These are phyloP conservation scores for Drosophila glabriapex DNA, from an alignment of 2,888 invertebrate species.

Conservation along the genomic window DNA sequence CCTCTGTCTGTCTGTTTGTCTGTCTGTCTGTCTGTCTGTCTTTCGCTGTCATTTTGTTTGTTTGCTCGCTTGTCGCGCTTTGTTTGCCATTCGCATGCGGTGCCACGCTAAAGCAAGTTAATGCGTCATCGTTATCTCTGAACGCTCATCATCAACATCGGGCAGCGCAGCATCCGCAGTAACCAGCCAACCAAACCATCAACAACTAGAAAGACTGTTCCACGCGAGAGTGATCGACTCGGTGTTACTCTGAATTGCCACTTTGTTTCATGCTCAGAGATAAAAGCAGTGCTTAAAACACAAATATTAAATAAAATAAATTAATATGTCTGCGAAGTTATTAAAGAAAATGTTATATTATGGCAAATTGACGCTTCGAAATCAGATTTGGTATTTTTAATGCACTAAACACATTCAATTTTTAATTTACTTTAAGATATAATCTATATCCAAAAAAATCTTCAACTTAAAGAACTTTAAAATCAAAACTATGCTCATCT, in stretches of 20 bases:
- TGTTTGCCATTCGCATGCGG: conserved; percentile 74
- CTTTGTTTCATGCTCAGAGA: background rate
- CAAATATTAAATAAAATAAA: background rate
- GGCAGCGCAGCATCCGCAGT: background rate
- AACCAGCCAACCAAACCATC: conserved; percentile 13
- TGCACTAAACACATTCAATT: no score
- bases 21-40: conserved; percentile 40
- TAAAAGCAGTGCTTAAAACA: no score
- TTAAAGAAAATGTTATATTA: background rate
- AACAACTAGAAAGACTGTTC: background rate
- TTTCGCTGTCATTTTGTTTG: conserved; percentile 49
- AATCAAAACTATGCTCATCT: background rate
- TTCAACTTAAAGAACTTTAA: background rate
- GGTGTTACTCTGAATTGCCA: background rate
- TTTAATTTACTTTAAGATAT: background rate
- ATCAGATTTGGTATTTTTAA: no score
- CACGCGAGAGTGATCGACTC: background rate
- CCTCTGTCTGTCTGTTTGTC: conserved; percentile 3
- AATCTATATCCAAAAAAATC: background rate
- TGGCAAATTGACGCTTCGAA: background rate
- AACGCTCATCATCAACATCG: conserved; percentile 62
- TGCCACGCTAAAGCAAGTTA: conserved; percentile 70
- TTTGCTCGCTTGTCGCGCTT: conserved; percentile 73
- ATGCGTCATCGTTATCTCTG: conserved; percentile 75
- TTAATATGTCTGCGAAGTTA: background rate